phyloP scores from a whole-genome alignment of 2,797 vertebrate genomes.

The Acropternis orthonyx region DNA sequence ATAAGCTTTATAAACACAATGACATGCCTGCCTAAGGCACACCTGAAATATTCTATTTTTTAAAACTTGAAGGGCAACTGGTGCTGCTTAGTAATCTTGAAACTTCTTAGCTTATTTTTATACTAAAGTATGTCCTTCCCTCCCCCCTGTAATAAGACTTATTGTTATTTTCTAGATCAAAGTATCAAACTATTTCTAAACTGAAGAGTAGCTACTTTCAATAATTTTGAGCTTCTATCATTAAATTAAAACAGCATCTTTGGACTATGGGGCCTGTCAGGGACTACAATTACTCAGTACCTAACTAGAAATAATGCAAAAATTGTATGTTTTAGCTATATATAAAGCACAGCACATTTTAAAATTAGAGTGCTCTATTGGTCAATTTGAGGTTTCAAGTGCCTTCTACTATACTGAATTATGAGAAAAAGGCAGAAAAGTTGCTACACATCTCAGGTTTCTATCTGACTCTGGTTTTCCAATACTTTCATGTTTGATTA shows the following conservation, averaged over 20 bases:
- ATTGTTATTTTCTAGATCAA: constrained; percentile 1
- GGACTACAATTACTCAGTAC: neutral
- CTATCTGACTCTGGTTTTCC: accelerated
- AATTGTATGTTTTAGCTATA: neutral
- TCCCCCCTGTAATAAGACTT: neutral
- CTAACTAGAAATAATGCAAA: neutral
- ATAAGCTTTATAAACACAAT: neutral
- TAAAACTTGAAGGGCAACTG: neutral
- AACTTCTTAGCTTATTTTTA: neutral
- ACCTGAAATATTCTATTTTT: neutral
- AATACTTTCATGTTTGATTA: neutral
- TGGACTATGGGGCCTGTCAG: neutral
- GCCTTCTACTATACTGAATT: neutral
- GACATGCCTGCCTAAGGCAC: neutral
- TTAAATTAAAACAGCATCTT: neutral
- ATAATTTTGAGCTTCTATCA: neutral
- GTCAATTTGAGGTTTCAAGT: neutral
- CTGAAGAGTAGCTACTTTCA: neutral
- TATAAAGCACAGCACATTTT: neutral
- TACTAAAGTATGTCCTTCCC: neutral
- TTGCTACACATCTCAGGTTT: neutral
- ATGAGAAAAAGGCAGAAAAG: neutral
- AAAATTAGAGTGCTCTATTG: neutral
- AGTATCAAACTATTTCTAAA: neutral
- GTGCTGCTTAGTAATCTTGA: neutral